These are phyloP conservation scores for Ctenoplectra terminalis DNA, from an alignment of 1,140 invertebrate species.

Conservation along the genomic window DNA sequence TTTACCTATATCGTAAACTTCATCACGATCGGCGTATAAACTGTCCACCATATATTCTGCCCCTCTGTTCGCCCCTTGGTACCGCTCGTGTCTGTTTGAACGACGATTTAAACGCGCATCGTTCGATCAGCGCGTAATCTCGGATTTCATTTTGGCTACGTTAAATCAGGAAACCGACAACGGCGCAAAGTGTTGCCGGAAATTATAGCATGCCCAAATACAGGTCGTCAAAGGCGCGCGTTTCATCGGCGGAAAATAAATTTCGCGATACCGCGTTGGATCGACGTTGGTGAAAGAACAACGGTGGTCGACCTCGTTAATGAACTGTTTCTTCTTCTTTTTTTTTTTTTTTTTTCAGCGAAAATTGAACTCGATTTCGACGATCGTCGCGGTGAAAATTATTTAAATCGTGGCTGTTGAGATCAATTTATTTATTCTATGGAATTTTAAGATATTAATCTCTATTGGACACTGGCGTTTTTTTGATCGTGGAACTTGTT, in stretches of 20 bases:
- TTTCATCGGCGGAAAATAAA: conserved; percentile 17
- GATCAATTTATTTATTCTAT: too few relatives aligned
- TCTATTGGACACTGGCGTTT: too few relatives aligned
- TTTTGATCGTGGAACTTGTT: too few relatives aligned
- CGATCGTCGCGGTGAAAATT: background rate
- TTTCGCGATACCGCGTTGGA: background rate
- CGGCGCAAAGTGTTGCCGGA: conserved; percentile 33
- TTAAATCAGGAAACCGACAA: conserved; percentile 67
- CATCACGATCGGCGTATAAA: conserved; percentile 57
- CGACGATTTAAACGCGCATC: conserved; percentile 65
- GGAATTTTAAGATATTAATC: too few relatives aligned
- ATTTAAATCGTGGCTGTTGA: too few relatives aligned
- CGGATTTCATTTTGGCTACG: conserved; percentile 73
- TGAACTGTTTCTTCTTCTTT: background rate
- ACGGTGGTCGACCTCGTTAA: background rate
- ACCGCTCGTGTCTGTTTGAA: conserved; percentile 46
- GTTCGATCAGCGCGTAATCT: conserved; percentile 69
- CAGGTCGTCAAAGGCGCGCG: background rate
- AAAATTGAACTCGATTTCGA: background rate
- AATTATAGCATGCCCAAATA: conserved; percentile 35
- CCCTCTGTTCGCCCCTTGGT: background rate
- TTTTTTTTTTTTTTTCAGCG: background rate
- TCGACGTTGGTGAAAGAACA: background rate
- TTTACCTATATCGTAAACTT: conserved; percentile 61
- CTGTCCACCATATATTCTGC: conserved; percentile 21